Evolutionary conservation across 1,140 invertebrate genomes (phyloP), one percentile per base, ranked within the genome.

Genomic region (Drosophila dunni): DNA sequence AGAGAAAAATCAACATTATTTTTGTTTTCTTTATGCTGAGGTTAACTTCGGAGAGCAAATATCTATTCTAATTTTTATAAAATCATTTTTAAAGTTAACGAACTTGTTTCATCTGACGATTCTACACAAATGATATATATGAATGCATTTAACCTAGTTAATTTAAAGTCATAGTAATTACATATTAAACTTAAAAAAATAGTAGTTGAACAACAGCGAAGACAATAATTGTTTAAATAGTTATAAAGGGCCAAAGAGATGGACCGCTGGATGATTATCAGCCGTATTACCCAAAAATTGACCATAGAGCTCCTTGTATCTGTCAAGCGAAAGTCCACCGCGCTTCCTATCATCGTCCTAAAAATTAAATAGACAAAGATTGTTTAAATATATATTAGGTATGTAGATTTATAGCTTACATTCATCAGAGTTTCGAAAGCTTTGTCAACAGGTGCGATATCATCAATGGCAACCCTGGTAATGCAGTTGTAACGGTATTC

Each of bases 401-500:
- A 29, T 5, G 13, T 20, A 17, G 2, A 15, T 46, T 53, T 42
- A 94, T 42, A 94, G 94, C 20, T 95, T 93, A 97, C 96, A 81
- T 94, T 96, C 70, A 97, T 93, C 71, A 97, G 92, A 88, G 95
- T 95, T 82, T 96, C 94, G 91, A 95, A 97, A 9, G 96, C 95
- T 78, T 96, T 95, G 84, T 97, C 96, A 29, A 97, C 94, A 48
- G 94, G 92, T 75, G 96, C 94, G 63, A 97, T 94, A 71, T 96
- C 95, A 67, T 96, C 95, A 46, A 96, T 94, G 7, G 96, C 95
- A 93, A 96, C 95, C 78, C 96, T 94, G 60, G 95, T 95, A 24
- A 97, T 95, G 78, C 96, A 96, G 91, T 96, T 96, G 81, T 96
- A 96, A 75, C 96, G 94, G 93, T 95, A 97, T 93, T 97, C 96